Percentiles rank a stretch among this genome's conserved stretches.
These are phyloP conservation scores for Mylabris sibirica DNA, from an alignment of 2,888 invertebrate genomes.

Conservation along the genomic window DNA sequence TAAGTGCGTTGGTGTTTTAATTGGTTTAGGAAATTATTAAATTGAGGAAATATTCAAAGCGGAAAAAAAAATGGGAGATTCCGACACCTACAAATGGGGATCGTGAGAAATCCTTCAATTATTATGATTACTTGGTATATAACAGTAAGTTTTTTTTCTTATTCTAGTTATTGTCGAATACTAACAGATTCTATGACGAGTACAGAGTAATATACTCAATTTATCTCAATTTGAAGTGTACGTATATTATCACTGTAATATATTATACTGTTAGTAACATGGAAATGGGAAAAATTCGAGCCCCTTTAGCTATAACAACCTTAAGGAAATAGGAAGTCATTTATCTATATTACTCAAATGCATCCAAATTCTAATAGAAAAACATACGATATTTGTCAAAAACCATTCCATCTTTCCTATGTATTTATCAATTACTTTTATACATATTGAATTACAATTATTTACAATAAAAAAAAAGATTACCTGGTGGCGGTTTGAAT, in stretches of 20 bases:
- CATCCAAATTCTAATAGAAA: constrained; percentile 42
- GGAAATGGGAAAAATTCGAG: constrained; percentile 47
- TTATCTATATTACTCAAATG: constrained; percentile 53
- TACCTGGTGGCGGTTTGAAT: constrained; percentile 32
- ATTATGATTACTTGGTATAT: constrained; percentile 16
- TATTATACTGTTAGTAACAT: constrained; percentile 52
- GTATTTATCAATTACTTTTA: constrained; percentile 10
- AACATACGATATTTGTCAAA: constrained; percentile 43
- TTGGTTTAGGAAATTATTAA: constrained; percentile 48
- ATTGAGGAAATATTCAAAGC: constrained; percentile 49
- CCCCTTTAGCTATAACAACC: constrained; percentile 53
- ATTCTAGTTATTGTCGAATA: background rate
- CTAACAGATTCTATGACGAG: constrained; percentile 4
- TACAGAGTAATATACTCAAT: constrained; percentile 13
- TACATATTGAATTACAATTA: background rate
- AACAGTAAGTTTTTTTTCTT: constrained; percentile 10
- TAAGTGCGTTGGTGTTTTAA: constrained; percentile 39
- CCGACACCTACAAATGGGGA: constrained; percentile 42
- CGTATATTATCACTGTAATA: constrained; percentile 48
- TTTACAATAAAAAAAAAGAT: background rate
- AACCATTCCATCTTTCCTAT: constrained; percentile 19
- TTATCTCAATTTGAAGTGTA: constrained; percentile 22
- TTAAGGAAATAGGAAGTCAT: constrained; percentile 53
- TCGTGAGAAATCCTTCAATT: constrained; percentile 43
- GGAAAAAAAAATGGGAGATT: constrained; percentile 40